phyloP scores from a whole-genome alignment of 35 echinoderm and acorn worm genomes.

The Ptychodera flava region DNA sequence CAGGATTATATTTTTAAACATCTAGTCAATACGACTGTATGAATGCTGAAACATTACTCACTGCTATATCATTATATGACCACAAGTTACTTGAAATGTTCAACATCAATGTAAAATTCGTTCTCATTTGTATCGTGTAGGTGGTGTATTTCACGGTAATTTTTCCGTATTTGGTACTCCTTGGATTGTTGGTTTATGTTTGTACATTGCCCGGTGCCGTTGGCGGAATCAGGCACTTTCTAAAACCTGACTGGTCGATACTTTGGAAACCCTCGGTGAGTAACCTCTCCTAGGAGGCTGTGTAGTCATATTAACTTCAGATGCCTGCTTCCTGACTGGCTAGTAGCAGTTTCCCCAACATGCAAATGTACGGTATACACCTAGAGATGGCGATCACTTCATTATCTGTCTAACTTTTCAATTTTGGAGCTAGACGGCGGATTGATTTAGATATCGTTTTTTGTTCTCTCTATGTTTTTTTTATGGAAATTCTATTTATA shows the following conservation, averaged over 20 bases:
- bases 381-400: too few species aligned
- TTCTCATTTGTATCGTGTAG: not conserved
- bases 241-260: not conserved
- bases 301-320: too few species aligned
- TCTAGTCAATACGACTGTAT: not conserved
- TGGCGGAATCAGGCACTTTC: not conserved
- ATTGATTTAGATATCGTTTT: too few species aligned
- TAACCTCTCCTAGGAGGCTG: not conserved
- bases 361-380: too few species aligned
- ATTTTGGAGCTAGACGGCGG: too few species aligned
- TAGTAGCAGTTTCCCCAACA: too few species aligned
- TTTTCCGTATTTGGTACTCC: not conserved
- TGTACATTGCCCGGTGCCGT: not conserved
- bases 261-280: not conserved
- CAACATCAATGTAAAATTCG: not conserved
- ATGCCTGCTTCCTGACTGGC: too few species aligned
- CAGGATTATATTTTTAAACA: not conserved
- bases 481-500: not conserved
- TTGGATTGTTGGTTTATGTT: not conserved
- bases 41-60: not conserved
- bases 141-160: slow-evolving; percentile 16
- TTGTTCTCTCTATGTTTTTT: too few species aligned
- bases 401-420: too few species aligned
- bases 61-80: too few species aligned
- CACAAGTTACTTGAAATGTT: too few species aligned